Evolutionary conservation across 2,113 vertebrate genomes (phyloP), one percentile per base, ranked within the genome.

Genomic region (Menura novaehollandiae): DNA sequence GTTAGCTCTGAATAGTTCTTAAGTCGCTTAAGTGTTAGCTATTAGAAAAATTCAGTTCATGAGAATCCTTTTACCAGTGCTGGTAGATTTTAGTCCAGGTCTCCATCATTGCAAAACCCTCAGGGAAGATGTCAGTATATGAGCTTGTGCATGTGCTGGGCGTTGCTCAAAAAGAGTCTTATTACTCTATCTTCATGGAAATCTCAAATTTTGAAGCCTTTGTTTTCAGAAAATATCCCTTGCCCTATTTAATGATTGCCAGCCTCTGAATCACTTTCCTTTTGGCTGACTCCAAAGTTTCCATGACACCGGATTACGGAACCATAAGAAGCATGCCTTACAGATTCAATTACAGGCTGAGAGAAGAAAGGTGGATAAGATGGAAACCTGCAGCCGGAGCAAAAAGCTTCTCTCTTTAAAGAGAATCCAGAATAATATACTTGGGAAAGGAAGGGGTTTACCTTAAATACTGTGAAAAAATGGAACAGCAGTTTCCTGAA

Each of bases 361-460:
- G 59, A 95, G 69, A 94, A 88, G 67, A 88, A 93, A 93, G 72
- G 68, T 78, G 88, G 94, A 56, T 55, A 81, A 86, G 77, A 78
- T 3, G 5, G 68, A 84, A 90, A 90, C 64, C 72, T 93, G 62
- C 43, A 89, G 82, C 62, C 1, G 1, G 33, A 84, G 51, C 8
- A 1, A 69, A 94, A 92, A 60, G 18, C 84, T 72, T 59, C 56
- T 55, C 24, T 69, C 62, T 72, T 82, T 72, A 85, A 84, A 85
- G 51, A 67, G 44, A 95, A 69, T 77, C 35, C 60, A 76, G 69
- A 83, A 67, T 68, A 80, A 81, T 46, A 51, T 11, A 35, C 64
- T 83, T 46, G 52, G 55, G 28, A 86, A 88, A 88, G 41, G n/a
- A 86, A 35, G 35, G 23, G 11, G 6, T 89, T 93, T 91, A 88